Evolutionary conservation across 2,113 vertebrate species (phyloP).

Genomic region (Petromus typicus): DNA sequence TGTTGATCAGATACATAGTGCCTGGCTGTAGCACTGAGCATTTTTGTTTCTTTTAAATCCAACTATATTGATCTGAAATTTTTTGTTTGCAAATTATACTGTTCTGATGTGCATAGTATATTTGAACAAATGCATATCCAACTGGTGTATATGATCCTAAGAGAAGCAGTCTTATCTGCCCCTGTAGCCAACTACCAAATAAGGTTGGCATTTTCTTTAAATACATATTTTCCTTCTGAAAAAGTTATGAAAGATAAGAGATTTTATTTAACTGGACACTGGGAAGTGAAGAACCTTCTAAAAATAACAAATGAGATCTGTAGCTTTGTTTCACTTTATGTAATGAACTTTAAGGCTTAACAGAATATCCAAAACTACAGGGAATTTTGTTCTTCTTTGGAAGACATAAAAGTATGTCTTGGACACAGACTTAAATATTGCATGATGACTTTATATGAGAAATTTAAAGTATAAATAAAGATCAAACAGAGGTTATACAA

Average conservation of each 20-base stretch:
- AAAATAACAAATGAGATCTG: neutral
- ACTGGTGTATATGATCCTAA: neutral
- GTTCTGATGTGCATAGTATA: neutral
- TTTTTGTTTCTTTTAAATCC: neutral
- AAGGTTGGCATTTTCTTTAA: neutral
- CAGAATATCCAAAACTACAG: neutral
- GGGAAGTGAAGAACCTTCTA: neutral
- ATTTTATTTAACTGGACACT: neutral
- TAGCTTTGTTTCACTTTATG: constrained; percentile 28
- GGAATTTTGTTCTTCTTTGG: neutral
- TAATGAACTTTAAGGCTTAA: constrained; percentile 1
- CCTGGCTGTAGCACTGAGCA: neutral
- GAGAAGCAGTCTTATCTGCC: neutral
- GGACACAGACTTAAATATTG: neutral
- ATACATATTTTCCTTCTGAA: neutral
- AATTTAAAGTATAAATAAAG: neutral
- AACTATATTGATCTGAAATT: neutral
- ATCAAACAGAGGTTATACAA: neutral
- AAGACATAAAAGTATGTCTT: neutral
- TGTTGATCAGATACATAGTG: neutral
- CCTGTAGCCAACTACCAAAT: neutral
- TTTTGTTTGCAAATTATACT: neutral
- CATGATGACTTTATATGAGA: neutral
- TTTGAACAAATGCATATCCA: neutral
- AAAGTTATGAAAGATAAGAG: neutral